Evolutionary conservation across 2,797 vertebrate species (phyloP), one percentile per base, ranked within the genome.

Genomic region (Etheostoma nigrum): DNA sequence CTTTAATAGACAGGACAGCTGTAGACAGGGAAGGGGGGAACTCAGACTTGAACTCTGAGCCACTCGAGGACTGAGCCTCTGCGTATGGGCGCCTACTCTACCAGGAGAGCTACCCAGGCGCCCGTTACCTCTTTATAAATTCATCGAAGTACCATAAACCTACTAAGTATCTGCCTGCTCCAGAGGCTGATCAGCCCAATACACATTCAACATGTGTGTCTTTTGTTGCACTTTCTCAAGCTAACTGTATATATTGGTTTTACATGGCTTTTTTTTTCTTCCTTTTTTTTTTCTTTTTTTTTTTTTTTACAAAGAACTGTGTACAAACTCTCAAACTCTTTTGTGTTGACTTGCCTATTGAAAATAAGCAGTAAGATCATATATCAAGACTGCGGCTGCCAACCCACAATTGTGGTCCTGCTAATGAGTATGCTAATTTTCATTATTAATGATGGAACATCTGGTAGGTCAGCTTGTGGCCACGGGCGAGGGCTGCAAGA

Each of bases 381-480:
- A 72, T 81, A 67, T 85, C 84, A 80, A 67, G 27, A 61, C 71
- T 52, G 48, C 5, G 42, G 66, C 58, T 57, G 59, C 77, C 47
- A 36, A 65, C 23, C 60, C 5, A 3, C 70, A 64, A 54, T 81
- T 77, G 65, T 66, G 76, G 69, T 84, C 25, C 62, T 14, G 3
- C 71, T 82, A 85, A 89, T 80, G 72, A 84, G 59, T 74, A 67
- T 70, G 55, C 71, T 81, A 80, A 84, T 82, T 82, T 86, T 79
- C 78, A 88, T 90, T 86, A 90, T 89, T 90, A 79, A 88, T 79
- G 79, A 81, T 75, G 52, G 55, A 88, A 79, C 90, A 87, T 92
- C 82, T 85, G 88, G 80, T 87, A 82, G 78, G 81, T 81, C 78
- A 2, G 72, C 63, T 27, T 67, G 64, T 70, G 58, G 76, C 47